A percentile compares a stretch with the other conserved stretches of the same genome.
phyloP scores from a whole-genome alignment of 2,888 invertebrate species.

The Drosophila paramelanica region DNA sequence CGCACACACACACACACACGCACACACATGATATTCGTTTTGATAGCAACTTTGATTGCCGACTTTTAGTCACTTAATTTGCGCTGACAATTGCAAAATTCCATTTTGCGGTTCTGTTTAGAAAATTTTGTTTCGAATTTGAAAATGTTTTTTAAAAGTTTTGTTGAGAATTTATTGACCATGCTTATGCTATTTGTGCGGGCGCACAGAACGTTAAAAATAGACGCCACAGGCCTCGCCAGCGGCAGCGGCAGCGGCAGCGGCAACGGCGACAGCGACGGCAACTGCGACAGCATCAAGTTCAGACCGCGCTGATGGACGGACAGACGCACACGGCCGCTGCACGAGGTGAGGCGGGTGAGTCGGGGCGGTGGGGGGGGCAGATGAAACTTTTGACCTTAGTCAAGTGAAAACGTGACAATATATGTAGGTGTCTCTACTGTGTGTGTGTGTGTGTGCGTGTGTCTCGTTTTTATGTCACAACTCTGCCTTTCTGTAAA shows the following conservation, averaged over 20 bases:
- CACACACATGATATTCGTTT: slow-evolving; percentile 30
- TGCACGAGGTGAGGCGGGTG: not conserved
- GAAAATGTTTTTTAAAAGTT: slow-evolving; percentile 21
- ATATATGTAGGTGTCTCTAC: slow-evolving; percentile 27
- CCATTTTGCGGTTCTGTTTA: slow-evolving; percentile 9
- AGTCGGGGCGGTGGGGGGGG: slow-evolving; percentile 1
- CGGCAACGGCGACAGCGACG: slow-evolving; percentile 23
- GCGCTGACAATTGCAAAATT: slow-evolving; percentile 22
- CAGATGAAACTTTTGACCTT: slow-evolving; percentile 71
- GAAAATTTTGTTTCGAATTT: slow-evolving; percentile 10
- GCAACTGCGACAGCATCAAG: slow-evolving; percentile 63
- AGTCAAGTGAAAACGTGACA: slow-evolving; percentile 75
- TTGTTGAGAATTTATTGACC: slow-evolving; percentile 67
- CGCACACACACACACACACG: slow-evolving; percentile 13
- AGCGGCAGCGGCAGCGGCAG: slow-evolving; percentile 31
- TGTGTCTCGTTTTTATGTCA: slow-evolving; percentile 15
- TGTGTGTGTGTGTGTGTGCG: not conserved
- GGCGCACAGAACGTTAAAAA: slow-evolving; percentile 66
- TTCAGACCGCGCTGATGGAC: slow-evolving; percentile 52
- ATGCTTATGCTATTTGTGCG: slow-evolving; percentile 55
- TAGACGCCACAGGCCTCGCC: slow-evolving; percentile 68
- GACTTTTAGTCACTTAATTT: slow-evolving; percentile 37
- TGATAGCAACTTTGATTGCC: slow-evolving; percentile 46
- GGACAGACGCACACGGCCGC: slow-evolving; percentile 29
- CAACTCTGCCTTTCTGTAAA: slow-evolving; percentile 37